Base-by-base conservation (phyloP, 2,797 vertebrate genomes). In the Oryzias sinensis region DNA sequence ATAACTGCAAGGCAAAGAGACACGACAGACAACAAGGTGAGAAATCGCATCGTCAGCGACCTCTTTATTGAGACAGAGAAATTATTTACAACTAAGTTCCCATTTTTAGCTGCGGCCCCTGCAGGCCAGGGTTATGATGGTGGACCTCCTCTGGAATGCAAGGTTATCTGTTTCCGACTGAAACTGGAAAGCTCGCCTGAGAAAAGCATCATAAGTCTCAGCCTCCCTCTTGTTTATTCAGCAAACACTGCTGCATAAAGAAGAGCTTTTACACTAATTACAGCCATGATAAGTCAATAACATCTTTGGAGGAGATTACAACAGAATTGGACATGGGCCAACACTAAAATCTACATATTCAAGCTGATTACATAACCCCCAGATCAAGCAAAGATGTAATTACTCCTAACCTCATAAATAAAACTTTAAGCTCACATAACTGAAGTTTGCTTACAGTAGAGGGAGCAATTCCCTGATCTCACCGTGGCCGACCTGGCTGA, bases 1-100 rank as follows among this genome's bases (percentile, higher is more conserved):
- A 98, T 68, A 99, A 89, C 97, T 99, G 90, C 59, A 70, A 67
- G 67, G 49, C 0, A 72, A 62, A 66, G 42, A 68, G 72, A 74
- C 14, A 63, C 61, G 49, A 79, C 20, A 65, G 60, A 42, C 2
- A 37, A 47, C 55, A 57, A 70, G 76, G 74, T 80, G 64, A 79
- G 74, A 64, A 62, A 55, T 48, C 15, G 24, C 48, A 55, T 16
- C 43, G 27, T 20, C 45, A 17, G 0, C 6, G 3, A 14, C 18
- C 7, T 44, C 18, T 44, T 25, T 29, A 55, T 24, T 1, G 15
- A 25, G 22, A n/a, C 13, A 16, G 27, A 69, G 27, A 56, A 42
- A 43, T 25, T 6, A 46, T 55, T 42, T 53, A 53, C 29, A 53
- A n/a, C 1, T 16, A 42, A 45, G 43, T 53, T 51, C 1, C 52